Evolutionary conservation across 2,888 invertebrate species (phyloP), one percentile per base, ranked within the genome.

Genomic region (Lithophane semibrunnea): DNA sequence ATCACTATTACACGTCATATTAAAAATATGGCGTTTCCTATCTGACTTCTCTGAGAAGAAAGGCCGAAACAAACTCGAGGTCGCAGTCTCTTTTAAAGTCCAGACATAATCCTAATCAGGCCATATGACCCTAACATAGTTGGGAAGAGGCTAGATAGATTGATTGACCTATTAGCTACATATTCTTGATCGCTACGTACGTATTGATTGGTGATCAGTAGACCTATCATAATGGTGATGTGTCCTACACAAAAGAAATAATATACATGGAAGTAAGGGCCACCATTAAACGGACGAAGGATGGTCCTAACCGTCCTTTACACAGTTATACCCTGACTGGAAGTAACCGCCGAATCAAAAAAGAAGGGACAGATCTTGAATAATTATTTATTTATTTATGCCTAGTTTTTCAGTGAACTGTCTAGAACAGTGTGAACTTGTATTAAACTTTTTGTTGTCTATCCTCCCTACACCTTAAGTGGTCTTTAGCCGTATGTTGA

Each of bases 261-360:
- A 42, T 72, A 79, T 42, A 63, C 42, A 37, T 13, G 21, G 56
- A 18, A 65, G 61, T 66, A 64, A 76, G 85, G 69, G 71, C 42
- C 72, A 76, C 82, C 79, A 87, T 86, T 87, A 85, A 86, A 81
- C 49, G 79, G 80, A 88, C 88, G 82, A 89, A 84, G 77, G 81
- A 76, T 73, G 18, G 64, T 73, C 58, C 77, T 78, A 79, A 80
- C 74, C 60, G 44, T 64, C 24, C 21, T 42, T 56, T 1, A 67
- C 81, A 24, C 8, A 24, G 85, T 79, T 71, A 0, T 73, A 12
- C 1, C 3, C 2, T 0, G 1, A 42, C 73, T 77, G 10, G 88
- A 86, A 60, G 60, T 29, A 8, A 18, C 12, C 1, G 24, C 12
- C 7, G 5, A 56, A 56, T 58, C 56, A 5, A 58, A 24, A 56